Evolutionary conservation across 2,113 vertebrate genomes (phyloP).

Genomic region (Serinus canaria): DNA sequence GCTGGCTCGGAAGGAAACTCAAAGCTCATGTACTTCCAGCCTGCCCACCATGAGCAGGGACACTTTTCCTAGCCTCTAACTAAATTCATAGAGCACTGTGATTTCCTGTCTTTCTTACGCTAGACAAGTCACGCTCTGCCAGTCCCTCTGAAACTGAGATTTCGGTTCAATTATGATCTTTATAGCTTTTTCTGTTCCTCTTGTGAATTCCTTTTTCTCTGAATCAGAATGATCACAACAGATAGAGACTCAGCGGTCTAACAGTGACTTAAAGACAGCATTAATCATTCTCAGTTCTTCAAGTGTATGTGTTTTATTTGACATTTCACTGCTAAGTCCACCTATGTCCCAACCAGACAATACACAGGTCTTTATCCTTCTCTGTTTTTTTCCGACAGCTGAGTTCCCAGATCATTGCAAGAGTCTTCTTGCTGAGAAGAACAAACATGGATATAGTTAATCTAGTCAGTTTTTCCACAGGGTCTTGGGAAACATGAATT

Average conservation of each 20-base stretch:
- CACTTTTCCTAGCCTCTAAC: neutral
- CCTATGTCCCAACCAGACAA: neutral
- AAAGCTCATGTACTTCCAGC: neutral
- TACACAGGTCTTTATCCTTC: neutral
- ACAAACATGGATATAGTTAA: neutral
- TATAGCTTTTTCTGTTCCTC: neutral
- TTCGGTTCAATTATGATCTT: neutral
- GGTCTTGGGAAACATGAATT: neutral
- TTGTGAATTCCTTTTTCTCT: neutral
- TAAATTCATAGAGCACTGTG: neutral
- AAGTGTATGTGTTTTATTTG: neutral
- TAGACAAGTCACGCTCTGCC: neutral
- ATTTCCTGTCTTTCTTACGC: neutral
- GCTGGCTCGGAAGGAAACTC: neutral
- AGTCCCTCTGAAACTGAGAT: neutral
- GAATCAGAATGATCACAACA: neutral
- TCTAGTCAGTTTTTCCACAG: neutral
- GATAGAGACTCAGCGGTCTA: neutral
- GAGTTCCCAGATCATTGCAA: neutral
- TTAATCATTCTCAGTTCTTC: neutral
- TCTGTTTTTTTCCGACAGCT: neutral
- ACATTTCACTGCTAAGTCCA: neutral
- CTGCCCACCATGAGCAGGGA: fast-evolving
- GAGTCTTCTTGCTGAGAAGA: neutral
- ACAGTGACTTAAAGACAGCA: neutral